Evolutionary conservation across 2,113 vertebrate species (phyloP).

Genomic region (Sphaerodactylus townsendi): DNA sequence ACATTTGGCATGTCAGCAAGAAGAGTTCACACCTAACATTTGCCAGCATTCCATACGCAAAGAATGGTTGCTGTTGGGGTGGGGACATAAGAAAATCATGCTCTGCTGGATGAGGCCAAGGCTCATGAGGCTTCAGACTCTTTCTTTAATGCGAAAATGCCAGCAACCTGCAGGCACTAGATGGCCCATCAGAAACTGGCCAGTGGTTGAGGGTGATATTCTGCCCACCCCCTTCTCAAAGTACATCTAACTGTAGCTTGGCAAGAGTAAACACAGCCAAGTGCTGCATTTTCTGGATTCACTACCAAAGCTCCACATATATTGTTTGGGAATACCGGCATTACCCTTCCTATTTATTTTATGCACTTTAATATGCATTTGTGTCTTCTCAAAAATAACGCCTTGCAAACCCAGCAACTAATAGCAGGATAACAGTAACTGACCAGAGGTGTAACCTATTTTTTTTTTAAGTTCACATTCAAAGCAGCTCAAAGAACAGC

Average conservation of each 20-base stretch:
- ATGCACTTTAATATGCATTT: neutral
- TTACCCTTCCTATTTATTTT: neutral
- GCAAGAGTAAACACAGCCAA: neutral
- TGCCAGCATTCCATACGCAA: neutral
- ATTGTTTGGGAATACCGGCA: neutral
- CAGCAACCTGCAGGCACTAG: neutral
- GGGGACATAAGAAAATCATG: neutral
- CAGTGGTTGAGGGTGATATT: neutral
- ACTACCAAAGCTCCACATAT: neutral
- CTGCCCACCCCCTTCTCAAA: neutral
- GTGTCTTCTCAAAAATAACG: neutral
- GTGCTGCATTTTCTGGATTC: neutral
- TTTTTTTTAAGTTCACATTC: too few relatives aligned
- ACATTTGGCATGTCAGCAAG: too few relatives aligned
- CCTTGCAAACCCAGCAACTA: neutral
- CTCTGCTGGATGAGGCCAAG: neutral
- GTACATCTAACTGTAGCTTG: neutral
- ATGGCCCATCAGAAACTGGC: neutral
- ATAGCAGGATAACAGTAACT: neutral
- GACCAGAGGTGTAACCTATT: too few relatives aligned
- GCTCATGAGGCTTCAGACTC: neutral
- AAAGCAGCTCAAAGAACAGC: neutral
- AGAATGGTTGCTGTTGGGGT: neutral
- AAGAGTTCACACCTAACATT: neutral
- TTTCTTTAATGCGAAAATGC: neutral